These are phyloP conservation scores for Cherax destructor DNA, from an alignment of 1,140 invertebrate species.

Conservation along the genomic window DNA sequence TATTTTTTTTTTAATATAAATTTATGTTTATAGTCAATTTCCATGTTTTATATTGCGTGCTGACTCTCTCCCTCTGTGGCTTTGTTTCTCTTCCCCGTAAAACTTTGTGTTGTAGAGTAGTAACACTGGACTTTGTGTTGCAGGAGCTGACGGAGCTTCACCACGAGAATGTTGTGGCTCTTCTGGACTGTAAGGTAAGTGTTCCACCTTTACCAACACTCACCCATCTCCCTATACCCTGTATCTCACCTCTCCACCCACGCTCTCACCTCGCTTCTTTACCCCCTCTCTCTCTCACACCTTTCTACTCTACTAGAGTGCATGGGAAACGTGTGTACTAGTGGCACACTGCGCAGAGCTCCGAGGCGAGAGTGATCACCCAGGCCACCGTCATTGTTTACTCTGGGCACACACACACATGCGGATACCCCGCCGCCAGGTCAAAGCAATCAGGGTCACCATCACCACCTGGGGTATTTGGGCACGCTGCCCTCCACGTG, in stretches of 20 bases:
- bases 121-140: conserved; percentile 4
- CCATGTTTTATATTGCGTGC: neutral
- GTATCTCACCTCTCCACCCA: neutral
- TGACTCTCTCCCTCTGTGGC: neutral
- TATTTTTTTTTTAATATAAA: too few relatives aligned
- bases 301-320: neutral
- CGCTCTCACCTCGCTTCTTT: neutral
- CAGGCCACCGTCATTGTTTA: too few relatives aligned
- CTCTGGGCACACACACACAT: too few relatives aligned
- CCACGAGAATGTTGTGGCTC: conserved; percentile 98
- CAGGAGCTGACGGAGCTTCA: conserved; percentile 94
- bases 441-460: too few relatives aligned
- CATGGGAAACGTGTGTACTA: too few relatives aligned
- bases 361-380: too few relatives aligned
- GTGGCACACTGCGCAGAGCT: too few relatives aligned
- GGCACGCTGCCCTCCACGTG: too few relatives aligned
- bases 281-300: neutral
- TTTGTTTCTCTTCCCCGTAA: neutral
- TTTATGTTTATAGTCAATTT: too few relatives aligned
- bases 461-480: too few relatives aligned
- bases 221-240: neutral
- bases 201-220: neutral
- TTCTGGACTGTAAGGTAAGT: conserved; percentile 91
- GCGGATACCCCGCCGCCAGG: too few relatives aligned
- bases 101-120: neutral